Conservation (phyloP, 2,113 vertebrate species). For the Oostethus manadensis region DNA sequence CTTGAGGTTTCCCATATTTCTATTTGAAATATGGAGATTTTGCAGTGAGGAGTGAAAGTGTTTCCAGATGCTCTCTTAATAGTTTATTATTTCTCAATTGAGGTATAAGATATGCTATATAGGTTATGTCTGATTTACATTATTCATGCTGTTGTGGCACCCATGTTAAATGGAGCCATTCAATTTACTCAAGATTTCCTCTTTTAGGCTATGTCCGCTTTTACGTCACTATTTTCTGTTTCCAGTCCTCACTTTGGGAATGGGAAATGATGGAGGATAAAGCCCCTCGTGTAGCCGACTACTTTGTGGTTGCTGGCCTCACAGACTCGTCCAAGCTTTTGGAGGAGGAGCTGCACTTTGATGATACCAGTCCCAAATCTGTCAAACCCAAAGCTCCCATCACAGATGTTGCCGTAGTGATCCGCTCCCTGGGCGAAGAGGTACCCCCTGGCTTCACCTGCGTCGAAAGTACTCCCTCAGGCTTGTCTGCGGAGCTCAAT, state of each 20-base stretch:
- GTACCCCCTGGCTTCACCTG: slow-evolving; percentile 87
- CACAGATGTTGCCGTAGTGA: slow-evolving; percentile 91
- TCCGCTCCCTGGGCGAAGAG: slow-evolving; percentile 91
- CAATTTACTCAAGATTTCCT: neutral
- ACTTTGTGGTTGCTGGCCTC: slow-evolving; percentile 96
- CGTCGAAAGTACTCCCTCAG: slow-evolving; percentile 87
- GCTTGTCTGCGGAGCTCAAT: slow-evolving; percentile 92
- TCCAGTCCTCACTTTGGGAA: slow-evolving; percentile 72
- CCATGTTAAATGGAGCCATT: slow-evolving; percentile 17
- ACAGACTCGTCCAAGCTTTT: slow-evolving; percentile 89
- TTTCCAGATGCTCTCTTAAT: slow-evolving; percentile 60
- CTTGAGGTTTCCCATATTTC: slow-evolving; percentile 39
- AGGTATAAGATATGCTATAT: slow-evolving; percentile 19
- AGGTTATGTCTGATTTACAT: slow-evolving; percentile 16
- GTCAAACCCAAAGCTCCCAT: slow-evolving; percentile 90
- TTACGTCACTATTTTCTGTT: slow-evolving; percentile 4
- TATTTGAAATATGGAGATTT: slow-evolving; percentile 50
- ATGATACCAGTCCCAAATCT: slow-evolving; percentile 84
- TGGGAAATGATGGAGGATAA: slow-evolving; percentile 99
- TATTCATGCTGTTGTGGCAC: neutral
- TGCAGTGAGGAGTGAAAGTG: slow-evolving; percentile 57
- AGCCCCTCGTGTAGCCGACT: slow-evolving; percentile 95
- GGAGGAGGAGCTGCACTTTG: slow-evolving; percentile 92
- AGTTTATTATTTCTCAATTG: slow-evolving; percentile 17
- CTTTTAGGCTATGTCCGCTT: slow-evolving; percentile 9